phyloP scores from a whole-genome alignment of 2,797 vertebrate species.

The Hoplostethus mediterraneus region DNA sequence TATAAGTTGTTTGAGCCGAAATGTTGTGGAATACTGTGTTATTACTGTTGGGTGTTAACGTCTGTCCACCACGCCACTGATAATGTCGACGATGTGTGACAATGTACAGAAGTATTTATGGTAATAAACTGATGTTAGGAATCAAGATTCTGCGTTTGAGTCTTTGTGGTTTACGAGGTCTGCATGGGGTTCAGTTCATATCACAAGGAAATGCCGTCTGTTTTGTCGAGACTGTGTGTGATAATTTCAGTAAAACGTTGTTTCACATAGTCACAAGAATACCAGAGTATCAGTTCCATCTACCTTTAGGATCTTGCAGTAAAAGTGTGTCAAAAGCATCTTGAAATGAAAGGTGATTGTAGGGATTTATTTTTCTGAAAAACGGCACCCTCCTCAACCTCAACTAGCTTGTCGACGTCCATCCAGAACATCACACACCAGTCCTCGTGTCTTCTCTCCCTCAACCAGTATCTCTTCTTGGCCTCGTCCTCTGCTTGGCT shows the following conservation, averaged over 20 bases:
- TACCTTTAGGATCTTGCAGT: too few species aligned
- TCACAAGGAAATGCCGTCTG: too few species aligned
- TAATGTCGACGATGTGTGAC: constrained; percentile 43
- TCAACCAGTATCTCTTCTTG: not conserved
- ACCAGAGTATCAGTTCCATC: too few species aligned
- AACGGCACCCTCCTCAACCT: not conserved
- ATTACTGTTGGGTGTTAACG: constrained; percentile 36
- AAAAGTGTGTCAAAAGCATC: too few species aligned
- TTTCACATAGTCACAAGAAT: too few species aligned
- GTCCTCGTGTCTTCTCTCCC: not conserved
- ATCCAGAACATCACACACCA: not conserved
- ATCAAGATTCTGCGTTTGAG: constrained; percentile 18
- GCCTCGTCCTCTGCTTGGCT: not conserved
- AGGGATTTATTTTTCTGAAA: not conserved
- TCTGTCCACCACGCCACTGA: constrained; percentile 43
- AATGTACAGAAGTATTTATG: constrained; percentile 87
- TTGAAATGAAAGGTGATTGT: too few species aligned
- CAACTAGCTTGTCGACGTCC: not conserved
- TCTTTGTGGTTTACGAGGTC: not conserved
- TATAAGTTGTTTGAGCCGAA: constrained; percentile 53
- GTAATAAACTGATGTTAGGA: constrained; percentile 79
- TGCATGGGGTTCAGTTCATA: too few species aligned
- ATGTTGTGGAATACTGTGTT: constrained; percentile 59
- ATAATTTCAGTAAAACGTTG: not conserved
- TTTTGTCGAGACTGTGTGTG: too few species aligned